Evolutionary conservation across 2,888 invertebrate species (phyloP), one percentile per base, ranked within the genome.

Genomic region (Latheticus oryzae): DNA sequence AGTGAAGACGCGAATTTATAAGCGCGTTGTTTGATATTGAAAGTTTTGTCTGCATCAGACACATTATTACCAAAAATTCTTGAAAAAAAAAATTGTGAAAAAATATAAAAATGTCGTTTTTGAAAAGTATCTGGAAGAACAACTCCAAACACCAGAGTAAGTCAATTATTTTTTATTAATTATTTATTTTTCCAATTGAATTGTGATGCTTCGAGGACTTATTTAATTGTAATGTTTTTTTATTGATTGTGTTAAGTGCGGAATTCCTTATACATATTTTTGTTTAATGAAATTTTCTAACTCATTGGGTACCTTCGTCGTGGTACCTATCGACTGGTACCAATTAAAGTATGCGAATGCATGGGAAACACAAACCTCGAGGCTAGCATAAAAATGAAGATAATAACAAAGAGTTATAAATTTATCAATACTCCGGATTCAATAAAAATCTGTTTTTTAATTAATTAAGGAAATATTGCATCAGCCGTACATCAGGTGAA

Each of bases 121-220:
- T 87, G 66, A 81, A 85, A 73, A 85, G 84, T 75, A 83, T 87
- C 75, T 87, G 85, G 86, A 86, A 82, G 69, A 85, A 80, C 66
- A 85, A 84, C 76, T 85, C 86, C 8, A 87, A 86, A 68, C 87
- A 87, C 68, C 85, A 85, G 82, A 87, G 87, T 87, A 73, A 87
- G 87, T 84, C 60, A 23, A 13, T 11, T 8, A 37, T n/a, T 17
- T 2, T 16, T 43, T 3, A 4, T 12, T n/a, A 12, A 23, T 19
- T 9, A 11, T 23, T 37, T 9, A 5, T 38, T 38, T 38, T 2
- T 17, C n/a, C n/a, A n/a, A n/a, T n/a, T n/a, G n/a, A n/a, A n/a
- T n/a, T n/a, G n/a, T n/a, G n/a, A n/a, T n/a, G n/a, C n/a, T n/a
- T n/a, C n/a, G n/a, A n/a, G n/a, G n/a, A n/a, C n/a, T n/a, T n/a